Evolutionary conservation across 2,888 invertebrate genomes (phyloP).

Genomic region (Habroteleia sp.): DNA sequence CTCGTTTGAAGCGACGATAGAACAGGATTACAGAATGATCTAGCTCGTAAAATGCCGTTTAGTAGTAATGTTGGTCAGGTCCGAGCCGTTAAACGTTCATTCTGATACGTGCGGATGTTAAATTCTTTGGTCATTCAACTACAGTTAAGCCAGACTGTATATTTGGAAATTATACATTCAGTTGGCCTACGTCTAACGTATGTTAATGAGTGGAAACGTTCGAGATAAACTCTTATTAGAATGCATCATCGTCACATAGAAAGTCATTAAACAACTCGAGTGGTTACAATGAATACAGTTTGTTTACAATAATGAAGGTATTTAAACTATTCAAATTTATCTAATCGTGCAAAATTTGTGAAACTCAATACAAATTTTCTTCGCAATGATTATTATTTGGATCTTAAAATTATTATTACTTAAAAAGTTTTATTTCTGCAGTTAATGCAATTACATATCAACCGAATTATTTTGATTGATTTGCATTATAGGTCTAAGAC

Average conservation of each 20-base stretch:
- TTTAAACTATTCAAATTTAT: no score
- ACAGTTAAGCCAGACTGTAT: constrained; percentile 29
- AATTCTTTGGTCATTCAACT: constrained; percentile 39
- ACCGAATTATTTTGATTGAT: no score
- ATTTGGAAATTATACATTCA: constrained; percentile 22
- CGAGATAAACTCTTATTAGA: constrained; percentile 23
- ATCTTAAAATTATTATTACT: no score
- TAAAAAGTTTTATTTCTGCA: no score
- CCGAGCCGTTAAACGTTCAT: constrained; percentile 62
- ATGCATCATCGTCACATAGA: constrained; percentile 3
- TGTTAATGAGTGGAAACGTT: constrained; percentile 32
- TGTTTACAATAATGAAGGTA: no score
- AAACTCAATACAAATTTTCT: no score
- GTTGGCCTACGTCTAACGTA: constrained; percentile 7
- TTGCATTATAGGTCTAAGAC: no score
- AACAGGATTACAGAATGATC: constrained; percentile 49
- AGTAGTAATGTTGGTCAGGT: constrained; percentile 58
- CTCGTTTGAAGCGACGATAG: constrained; percentile 30
- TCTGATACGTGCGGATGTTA: constrained; percentile 23
- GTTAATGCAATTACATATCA: no score
- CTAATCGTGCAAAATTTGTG: no score
- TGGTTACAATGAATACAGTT: no score
- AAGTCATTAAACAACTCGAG: no score
- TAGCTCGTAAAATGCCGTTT: constrained; percentile 53
- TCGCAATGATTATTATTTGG: no score